These are phyloP conservation scores for Ondatra zibethicus DNA, from an alignment of 2,113 vertebrate species.

Conservation along the genomic window DNA sequence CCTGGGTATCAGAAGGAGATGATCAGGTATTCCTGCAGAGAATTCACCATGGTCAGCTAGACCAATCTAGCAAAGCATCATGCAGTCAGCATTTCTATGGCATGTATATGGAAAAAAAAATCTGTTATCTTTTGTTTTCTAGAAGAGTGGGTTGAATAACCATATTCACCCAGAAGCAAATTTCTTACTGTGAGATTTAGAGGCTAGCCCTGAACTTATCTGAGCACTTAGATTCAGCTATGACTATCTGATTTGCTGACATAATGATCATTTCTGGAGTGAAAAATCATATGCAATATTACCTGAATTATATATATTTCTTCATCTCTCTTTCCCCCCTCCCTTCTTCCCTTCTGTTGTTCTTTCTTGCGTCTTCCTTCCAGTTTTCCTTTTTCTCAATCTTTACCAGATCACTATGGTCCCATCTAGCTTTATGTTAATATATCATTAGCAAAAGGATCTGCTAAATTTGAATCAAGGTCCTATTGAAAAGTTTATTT, in stretches of 20 bases:
- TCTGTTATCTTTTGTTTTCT: neutral
- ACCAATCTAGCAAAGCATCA: neutral
- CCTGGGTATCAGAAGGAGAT: neutral
- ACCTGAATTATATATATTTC: neutral
- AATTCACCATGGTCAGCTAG: conserved; percentile 11
- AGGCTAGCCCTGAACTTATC: neutral
- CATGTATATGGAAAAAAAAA: neutral
- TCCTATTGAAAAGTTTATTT: conserved; percentile 3
- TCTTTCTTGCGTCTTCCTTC: too few relatives aligned
- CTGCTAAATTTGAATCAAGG: neutral
- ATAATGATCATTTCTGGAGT: neutral
- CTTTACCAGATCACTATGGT: neutral
- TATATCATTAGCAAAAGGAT: neutral
- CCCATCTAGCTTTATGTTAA: neutral
- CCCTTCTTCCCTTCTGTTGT: neutral
- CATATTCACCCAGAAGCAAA: neutral
- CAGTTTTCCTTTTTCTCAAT: neutral
- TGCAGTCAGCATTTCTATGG: neutral
- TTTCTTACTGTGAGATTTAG: neutral
- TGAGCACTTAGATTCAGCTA: neutral
- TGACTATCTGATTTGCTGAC: neutral
- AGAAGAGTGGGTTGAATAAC: neutral
- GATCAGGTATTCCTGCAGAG: conserved; percentile 23
- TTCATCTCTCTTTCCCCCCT: neutral
- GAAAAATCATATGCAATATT: neutral